Percentiles rank a stretch among this genome's conserved stretches.
phyloP scores from a whole-genome alignment of 1,140 invertebrate species.

The Pachypsylla venusta region DNA sequence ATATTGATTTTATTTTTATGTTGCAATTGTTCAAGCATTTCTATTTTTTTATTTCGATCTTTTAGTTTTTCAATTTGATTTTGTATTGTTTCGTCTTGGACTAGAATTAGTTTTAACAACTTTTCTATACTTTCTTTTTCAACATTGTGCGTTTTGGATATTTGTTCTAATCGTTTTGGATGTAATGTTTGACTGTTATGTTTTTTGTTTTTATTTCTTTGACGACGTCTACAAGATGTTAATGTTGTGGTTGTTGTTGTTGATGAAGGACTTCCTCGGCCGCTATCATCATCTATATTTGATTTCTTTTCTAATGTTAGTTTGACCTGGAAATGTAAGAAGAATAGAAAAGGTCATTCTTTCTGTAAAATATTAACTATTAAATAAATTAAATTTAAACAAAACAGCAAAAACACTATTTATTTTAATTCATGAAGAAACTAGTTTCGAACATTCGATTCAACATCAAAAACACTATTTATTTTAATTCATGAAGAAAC shows the following conservation, averaged over 20 bases:
- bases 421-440: too few relatives aligned
- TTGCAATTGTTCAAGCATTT: constrained; percentile 55
- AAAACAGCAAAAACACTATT: too few relatives aligned
- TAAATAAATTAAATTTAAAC: too few relatives aligned
- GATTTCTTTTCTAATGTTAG: background rate
- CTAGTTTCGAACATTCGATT: too few relatives aligned
- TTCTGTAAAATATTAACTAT: too few relatives aligned
- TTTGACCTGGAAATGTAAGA: constrained; percentile 4
- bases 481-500: too few relatives aligned
- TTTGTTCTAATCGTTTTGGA: constrained; percentile 21
- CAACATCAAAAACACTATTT: too few relatives aligned
- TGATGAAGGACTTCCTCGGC: constrained; percentile 20
- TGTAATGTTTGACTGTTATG: constrained; percentile 21
- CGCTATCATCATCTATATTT: constrained; percentile 20
- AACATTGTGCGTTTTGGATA: constrained; percentile 19
- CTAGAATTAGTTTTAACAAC: constrained; percentile 56
- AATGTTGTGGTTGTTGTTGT: constrained; percentile 16
- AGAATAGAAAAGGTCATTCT: too few relatives aligned
- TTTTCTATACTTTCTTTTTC: constrained; percentile 37
- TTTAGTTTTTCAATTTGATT: constrained; percentile 46
- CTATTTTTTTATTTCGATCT: constrained; percentile 62
- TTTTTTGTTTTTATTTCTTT: background rate
- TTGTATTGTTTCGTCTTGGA: constrained; percentile 67
- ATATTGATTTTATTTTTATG: constrained; percentile 50
- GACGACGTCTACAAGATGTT: constrained; percentile 23